Evolutionary conservation across 2,113 vertebrate species (phyloP), one percentile per base, ranked within the genome.

Genomic region (Pogonocichla stellata): DNA sequence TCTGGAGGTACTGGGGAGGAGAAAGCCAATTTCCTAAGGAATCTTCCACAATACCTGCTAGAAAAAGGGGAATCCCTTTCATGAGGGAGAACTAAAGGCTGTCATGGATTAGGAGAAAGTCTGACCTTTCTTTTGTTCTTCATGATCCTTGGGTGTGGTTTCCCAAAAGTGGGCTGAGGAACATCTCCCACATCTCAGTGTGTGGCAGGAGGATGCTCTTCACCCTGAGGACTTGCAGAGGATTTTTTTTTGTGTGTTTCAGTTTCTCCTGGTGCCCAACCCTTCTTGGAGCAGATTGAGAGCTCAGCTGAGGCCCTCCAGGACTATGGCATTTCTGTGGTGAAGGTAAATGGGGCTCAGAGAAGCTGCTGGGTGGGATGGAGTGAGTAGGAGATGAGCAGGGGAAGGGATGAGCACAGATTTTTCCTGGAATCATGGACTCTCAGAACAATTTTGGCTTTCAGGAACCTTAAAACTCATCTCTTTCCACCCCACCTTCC

Each of bases 311-410:
- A 98, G 53, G 98, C 94, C 14, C 98, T 99, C n/a, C 97, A 98
- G 90, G 99, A 99, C 75, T 99, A 99, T 54, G 99, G 99, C 5
- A 97, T 99, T 85, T 97, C 98, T 1, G 99, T 99, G 86, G 98
- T 98, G 67, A 99, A 98, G 98, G 99, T 99, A 97, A 92, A 11
- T 36, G 60, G 60, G 77, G 20, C 47, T 34, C 54, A 50, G 40
- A 56, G 26, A 28, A 42, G 42, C 47, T 90, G 54, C 71, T 83
- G 79, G 54, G 8, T 45, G 42, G 54, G 54, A 12, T 51, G 70
- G 61, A n/a, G 10, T 2, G 8, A 61, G 29, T 3, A 34, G 33
- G 12, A 58, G 28, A 29, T 45, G 53, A 38, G 24, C 29, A 45
- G 31, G 40, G 40, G 47, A 69, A 47, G 25, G 40, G n/a, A 22